Evolutionary conservation across 1,140 invertebrate genomes (phyloP).

Genomic region (Dendroctonus ponderosae): DNA sequence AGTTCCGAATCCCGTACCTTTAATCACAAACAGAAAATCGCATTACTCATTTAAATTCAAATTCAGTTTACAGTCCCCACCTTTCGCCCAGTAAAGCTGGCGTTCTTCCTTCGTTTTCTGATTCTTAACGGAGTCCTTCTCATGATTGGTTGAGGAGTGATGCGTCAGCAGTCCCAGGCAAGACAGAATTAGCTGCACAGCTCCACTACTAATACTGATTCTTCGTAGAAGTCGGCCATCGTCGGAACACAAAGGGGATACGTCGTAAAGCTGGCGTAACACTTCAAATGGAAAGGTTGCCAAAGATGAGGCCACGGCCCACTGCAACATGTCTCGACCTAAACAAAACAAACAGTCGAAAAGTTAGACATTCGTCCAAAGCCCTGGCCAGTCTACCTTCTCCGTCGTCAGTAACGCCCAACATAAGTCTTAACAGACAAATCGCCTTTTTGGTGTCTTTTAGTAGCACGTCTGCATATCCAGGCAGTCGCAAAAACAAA

Average conservation of each 20-base stretch:
- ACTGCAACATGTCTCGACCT: constrained; percentile 71
- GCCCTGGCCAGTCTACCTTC: constrained; percentile 59
- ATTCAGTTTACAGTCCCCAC: constrained; percentile 26
- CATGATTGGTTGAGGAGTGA: constrained; percentile 55
- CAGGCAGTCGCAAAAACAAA: constrained; percentile 80
- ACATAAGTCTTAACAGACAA: constrained; percentile 77
- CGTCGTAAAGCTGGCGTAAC: constrained; percentile 75
- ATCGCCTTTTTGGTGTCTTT: constrained; percentile 80
- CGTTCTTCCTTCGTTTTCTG: constrained; percentile 67
- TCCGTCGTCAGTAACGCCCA: constrained; percentile 88
- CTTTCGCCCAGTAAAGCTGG: constrained; percentile 93
- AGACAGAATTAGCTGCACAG: constrained; percentile 78
- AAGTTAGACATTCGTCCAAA: neutral
- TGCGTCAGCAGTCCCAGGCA: constrained; percentile 89
- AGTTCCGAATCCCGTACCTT: constrained; percentile 87
- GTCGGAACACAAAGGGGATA: constrained; percentile 75
- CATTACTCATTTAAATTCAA: neutral
- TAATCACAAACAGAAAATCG: constrained; percentile 1
- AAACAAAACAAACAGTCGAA: neutral
- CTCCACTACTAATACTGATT: constrained; percentile 79
- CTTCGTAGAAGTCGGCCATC: constrained; percentile 76
- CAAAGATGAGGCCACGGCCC: constrained; percentile 70
- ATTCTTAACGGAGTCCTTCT: constrained; percentile 42
- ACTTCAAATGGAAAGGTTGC: constrained; percentile 89
- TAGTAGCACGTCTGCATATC: constrained; percentile 84